Base-by-base conservation (phyloP, 2,113 vertebrate species). In the Silurus asotus region DNA sequence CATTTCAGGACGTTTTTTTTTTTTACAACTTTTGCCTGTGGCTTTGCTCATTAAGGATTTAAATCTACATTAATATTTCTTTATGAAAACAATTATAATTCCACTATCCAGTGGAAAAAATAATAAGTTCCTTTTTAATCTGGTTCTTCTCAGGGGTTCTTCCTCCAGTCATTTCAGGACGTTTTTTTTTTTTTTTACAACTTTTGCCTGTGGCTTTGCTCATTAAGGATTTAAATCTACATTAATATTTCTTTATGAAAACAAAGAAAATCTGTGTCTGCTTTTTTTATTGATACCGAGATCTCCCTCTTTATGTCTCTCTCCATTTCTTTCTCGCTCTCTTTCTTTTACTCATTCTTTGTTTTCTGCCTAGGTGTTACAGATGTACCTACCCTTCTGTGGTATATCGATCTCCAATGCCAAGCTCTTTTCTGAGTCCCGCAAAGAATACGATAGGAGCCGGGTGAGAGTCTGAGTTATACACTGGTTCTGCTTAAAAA, bases 361-460 rank as follows among this genome's bases (percentile, higher is more conserved):
- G 5, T 59, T 65, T 23, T 23, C 25, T 49, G 15, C 49, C 76
- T 87, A 96, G 95, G 95, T 96, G 70, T 90, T 95, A 87, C 94
- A 96, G 93, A 96, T 93, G 93, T 93, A 95, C 92, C 93, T 96
- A 81, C 93, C 93, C 4, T 95, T 95, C 89, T 95, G 92, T 90
- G 94, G 95, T 84, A 95, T 93, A 91, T 94, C 92, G 51, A 93
- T 95, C 89, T 93, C 91, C 89, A 96, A 94, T 89, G 94, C 93
- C 84, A 95, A 95, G 88, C 87, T 95, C 91, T 95, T 96, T 92
- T 95, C 93, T 2, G 89, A 95, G 92, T 95, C 94, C 67, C 93
- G 93, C 70, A 94, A 94, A 84, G 95, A 96, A 94, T 95, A 94
- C 82, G 94, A 95, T 82, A 95, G 94, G 86, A 94, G 91, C 28